phyloP scores from a whole-genome alignment of 1,140 invertebrate genomes.

The Drosophila truncata region DNA sequence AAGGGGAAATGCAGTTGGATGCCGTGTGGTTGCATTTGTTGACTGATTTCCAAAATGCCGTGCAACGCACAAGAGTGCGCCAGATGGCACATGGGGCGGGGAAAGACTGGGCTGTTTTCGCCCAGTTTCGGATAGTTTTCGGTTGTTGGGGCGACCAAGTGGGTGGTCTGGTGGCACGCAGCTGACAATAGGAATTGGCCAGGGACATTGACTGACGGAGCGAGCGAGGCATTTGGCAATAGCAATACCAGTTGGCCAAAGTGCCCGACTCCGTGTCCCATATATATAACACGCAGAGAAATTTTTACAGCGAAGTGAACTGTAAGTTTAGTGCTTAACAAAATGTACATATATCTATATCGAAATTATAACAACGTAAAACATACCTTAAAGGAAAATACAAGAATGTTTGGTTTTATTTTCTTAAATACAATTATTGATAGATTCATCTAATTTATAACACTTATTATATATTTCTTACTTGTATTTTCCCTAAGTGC shows the following conservation, averaged over 20 bases:
- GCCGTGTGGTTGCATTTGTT: constrained; percentile 58
- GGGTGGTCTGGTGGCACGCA: constrained; percentile 39
- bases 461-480: neutral
- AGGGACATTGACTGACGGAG: constrained; percentile 50
- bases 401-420: no score
- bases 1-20: constrained; percentile 42
- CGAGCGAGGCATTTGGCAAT: constrained; percentile 54
- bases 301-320: neutral
- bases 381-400: no score
- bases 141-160: neutral
- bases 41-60: constrained; percentile 69
- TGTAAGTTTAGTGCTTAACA: neutral
- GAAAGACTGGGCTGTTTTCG: neutral
- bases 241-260: constrained; percentile 59
- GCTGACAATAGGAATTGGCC: constrained; percentile 76
- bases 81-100: constrained; percentile 6
- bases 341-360: no score
- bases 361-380: no score
- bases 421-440: neutral
- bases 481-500: neutral
- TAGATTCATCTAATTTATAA: neutral
- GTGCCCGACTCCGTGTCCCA: constrained; percentile 51
- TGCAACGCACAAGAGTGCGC: constrained; percentile 33
- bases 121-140: constrained; percentile 10
- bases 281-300: constrained; percentile 5